Evolutionary conservation across 2,888 invertebrate genomes (phyloP).

Genomic region (Therioaphis trifolii): DNA sequence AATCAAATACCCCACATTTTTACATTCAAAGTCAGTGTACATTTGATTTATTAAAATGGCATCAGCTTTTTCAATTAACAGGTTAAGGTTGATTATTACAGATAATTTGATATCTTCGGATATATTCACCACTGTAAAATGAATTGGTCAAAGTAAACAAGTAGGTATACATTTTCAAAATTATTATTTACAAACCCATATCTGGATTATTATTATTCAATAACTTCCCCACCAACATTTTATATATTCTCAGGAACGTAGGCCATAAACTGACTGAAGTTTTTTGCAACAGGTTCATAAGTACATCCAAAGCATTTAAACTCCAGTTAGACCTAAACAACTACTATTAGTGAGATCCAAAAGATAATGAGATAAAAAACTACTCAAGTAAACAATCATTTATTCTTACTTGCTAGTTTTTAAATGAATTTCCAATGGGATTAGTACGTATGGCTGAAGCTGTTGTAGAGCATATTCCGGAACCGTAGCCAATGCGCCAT

Average conservation of each 20-base stretch:
- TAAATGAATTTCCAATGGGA: slow-evolving; percentile 70
- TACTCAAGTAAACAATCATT: neutral
- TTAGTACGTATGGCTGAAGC: slow-evolving; percentile 72
- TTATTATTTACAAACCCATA: neutral
- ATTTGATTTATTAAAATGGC: slow-evolving; percentile 72
- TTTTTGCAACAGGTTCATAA: slow-evolving; percentile 41
- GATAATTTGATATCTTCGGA: slow-evolving; percentile 76
- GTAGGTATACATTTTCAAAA: neutral
- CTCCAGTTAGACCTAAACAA: slow-evolving; percentile 9
- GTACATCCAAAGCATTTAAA: slow-evolving; percentile 26
- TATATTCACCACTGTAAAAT: slow-evolving; percentile 72
- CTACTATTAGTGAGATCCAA: neutral
- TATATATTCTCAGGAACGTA: slow-evolving; percentile 37
- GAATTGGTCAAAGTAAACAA: slow-evolving; percentile 58
- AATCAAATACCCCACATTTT: slow-evolving; percentile 76
- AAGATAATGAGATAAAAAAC: neutral
- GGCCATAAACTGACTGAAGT: slow-evolving; percentile 27
- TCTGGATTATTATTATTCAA: slow-evolving; percentile 71
- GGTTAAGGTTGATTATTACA: slow-evolving; percentile 72
- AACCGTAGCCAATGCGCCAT: neutral
- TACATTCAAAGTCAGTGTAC: slow-evolving; percentile 73
- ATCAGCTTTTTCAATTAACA: slow-evolving; percentile 71
- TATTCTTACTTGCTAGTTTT: slow-evolving; percentile 51
- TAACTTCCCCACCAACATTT: slow-evolving; percentile 69
- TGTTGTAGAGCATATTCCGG: slow-evolving; percentile 68